phyloP scores from a whole-genome alignment of 2,888 invertebrate genomes.

The Apamea crenata region DNA sequence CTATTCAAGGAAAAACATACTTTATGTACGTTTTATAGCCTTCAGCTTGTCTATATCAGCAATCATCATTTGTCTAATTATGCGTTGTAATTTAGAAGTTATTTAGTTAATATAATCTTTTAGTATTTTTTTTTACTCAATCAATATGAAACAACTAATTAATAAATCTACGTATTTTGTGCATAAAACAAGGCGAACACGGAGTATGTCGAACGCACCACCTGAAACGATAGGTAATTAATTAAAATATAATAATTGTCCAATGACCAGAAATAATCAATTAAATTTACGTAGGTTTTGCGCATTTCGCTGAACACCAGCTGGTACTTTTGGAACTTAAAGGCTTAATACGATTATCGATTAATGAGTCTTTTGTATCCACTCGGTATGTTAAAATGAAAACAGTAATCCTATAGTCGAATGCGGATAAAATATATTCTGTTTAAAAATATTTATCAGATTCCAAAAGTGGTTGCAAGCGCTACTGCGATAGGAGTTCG shows the following conservation, averaged over 20 bases:
- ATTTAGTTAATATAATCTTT: neutral
- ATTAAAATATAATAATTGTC: constrained; percentile 56
- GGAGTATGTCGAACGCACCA: constrained; percentile 82
- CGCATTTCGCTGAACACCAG: constrained; percentile 41
- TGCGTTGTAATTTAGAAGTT: neutral
- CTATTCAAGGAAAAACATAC: constrained; percentile 15
- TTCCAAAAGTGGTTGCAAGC: neutral
- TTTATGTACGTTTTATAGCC: neutral
- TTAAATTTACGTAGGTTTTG: constrained; percentile 47
- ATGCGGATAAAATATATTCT: constrained; percentile 15
- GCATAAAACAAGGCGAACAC: constrained; percentile 85
- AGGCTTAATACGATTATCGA: constrained; percentile 49
- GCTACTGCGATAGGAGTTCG: neutral
- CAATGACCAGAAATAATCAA: constrained; percentile 60
- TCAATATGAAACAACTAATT: neutral
- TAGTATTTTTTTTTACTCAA: neutral
- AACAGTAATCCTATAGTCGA: constrained; percentile 35
- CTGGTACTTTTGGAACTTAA: constrained; percentile 36
- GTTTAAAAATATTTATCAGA: constrained; percentile 14
- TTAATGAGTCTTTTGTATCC: constrained; percentile 37
- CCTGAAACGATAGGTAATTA: constrained; percentile 76
- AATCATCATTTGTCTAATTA: neutral
- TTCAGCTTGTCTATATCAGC: neutral
- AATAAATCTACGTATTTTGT: constrained; percentile 71
- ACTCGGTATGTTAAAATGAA: constrained; percentile 46